Conservation (phyloP, 2,113 vertebrate species). For the Camarhynchus parvulus region DNA sequence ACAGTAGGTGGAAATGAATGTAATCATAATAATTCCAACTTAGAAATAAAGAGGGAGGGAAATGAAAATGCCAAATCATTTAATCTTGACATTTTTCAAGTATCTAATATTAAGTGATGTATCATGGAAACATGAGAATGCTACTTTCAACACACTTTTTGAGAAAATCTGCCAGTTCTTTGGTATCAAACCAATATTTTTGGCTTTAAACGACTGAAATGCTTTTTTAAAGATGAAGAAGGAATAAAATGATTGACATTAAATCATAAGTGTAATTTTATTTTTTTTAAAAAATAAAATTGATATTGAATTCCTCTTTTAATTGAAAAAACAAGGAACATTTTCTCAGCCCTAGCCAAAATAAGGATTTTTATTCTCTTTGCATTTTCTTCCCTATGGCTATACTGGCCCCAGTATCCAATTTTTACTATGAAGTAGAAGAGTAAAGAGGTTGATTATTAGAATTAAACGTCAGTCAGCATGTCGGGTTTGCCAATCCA, state of each 20-base stretch:
- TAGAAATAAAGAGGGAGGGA: background rate
- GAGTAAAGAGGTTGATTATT: background rate
- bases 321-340: background rate
- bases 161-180: background rate
- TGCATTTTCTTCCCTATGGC: background rate
- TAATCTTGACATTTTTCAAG: background rate
- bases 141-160: background rate
- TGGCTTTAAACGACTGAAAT: background rate
- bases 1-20: background rate
- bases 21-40: background rate
- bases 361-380: background rate
- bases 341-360: background rate
- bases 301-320: background rate
- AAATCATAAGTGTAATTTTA: background rate
- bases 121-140: background rate
- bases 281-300: background rate
- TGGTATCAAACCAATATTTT: background rate
- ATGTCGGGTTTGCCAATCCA: background rate
- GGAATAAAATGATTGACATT: background rate
- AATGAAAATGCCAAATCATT: background rate
- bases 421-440: background rate
- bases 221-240: background rate
- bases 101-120: background rate
- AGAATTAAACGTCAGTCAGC: background rate
- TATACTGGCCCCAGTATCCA: background rate